Conservation (phyloP, 2,797 vertebrate genomes). For the Fundulus diaphanus region DNA sequence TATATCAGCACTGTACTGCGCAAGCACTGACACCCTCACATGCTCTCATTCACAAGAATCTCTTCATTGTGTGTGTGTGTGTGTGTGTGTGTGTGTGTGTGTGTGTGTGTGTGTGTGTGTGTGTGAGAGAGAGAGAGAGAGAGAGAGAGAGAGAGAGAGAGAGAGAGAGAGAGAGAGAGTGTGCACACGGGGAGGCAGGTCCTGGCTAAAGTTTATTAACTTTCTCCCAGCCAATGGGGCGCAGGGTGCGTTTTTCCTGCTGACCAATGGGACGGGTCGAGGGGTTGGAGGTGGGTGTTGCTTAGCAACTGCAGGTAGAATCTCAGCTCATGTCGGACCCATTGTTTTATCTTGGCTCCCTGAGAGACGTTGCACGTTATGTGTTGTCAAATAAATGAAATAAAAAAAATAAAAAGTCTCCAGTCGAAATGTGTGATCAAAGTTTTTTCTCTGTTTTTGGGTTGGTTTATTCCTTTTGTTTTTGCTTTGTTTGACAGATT, state of each 20-base stretch:
- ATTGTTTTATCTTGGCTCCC: slow-evolving; percentile 83
- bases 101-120: slow-evolving; percentile 51
- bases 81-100: slow-evolving; percentile 64
- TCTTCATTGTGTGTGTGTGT: slow-evolving; percentile 73
- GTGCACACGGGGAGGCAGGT: slow-evolving; percentile 75
- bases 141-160: slow-evolving; percentile 46
- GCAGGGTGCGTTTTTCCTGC: slow-evolving; percentile 77
- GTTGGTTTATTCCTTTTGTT: slow-evolving; percentile 28
- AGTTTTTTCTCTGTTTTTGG: slow-evolving; percentile 73
- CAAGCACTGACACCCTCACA: slow-evolving; percentile 78
- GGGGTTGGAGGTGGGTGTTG: slow-evolving; percentile 87
- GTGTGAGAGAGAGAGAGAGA: slow-evolving; percentile 55
- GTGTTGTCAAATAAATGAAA: slow-evolving; percentile 65
- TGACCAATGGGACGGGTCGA: slow-evolving; percentile 81
- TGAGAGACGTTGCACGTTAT: slow-evolving; percentile 78
- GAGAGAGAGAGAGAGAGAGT: slow-evolving; percentile 13
- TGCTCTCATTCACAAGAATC: slow-evolving; percentile 85
- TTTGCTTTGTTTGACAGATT: slow-evolving; percentile 46
- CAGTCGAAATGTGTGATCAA: slow-evolving; percentile 74
- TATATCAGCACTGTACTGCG: slow-evolving; percentile 80
- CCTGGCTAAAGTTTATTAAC: slow-evolving; percentile 87
- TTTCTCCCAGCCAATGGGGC: slow-evolving; percentile 82
- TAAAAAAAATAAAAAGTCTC: slow-evolving; percentile 40
- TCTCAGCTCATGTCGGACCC: slow-evolving; percentile 84
- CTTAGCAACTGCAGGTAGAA: slow-evolving; percentile 91